These are phyloP conservation scores for Microtus richardsoni DNA, from an alignment of 2,113 vertebrate genomes.

Conservation along the genomic window DNA sequence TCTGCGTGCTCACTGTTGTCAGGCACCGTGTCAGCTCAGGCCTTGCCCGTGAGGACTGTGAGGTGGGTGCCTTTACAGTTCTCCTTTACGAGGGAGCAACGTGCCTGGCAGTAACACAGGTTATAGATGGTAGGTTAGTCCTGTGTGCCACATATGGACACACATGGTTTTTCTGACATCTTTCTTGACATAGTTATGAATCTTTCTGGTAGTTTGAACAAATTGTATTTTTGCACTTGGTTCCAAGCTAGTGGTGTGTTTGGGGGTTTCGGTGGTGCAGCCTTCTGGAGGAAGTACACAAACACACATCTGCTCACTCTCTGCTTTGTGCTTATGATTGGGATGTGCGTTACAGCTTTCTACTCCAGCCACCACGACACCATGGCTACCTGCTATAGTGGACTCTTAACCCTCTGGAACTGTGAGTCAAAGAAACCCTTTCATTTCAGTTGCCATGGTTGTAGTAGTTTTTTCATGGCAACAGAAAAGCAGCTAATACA, in stretches of 20 bases:
- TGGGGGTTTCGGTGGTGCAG: neutral
- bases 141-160: neutral
- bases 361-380: neutral
- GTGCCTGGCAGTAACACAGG: neutral
- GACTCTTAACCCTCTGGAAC: neutral
- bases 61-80: neutral
- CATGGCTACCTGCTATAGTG: neutral
- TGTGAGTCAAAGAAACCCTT: neutral
- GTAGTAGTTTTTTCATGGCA: neutral
- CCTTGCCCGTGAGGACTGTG: neutral
- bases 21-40: neutral
- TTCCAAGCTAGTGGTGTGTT: neutral
- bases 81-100: neutral
- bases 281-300: neutral
- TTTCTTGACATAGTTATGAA: neutral
- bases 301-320: neutral
- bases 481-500: neutral
- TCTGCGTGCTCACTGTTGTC: neutral
- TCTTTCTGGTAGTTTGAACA: neutral
- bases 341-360: neutral
- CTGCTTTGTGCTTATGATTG: neutral
- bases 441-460: neutral
- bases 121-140: neutral
- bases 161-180: neutral
- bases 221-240: neutral